Percentiles rank a stretch among this genome's conserved stretches.
These are phyloP conservation scores for Pegoplata infirma DNA, from an alignment of 2,888 invertebrate species.

Conservation along the genomic window DNA sequence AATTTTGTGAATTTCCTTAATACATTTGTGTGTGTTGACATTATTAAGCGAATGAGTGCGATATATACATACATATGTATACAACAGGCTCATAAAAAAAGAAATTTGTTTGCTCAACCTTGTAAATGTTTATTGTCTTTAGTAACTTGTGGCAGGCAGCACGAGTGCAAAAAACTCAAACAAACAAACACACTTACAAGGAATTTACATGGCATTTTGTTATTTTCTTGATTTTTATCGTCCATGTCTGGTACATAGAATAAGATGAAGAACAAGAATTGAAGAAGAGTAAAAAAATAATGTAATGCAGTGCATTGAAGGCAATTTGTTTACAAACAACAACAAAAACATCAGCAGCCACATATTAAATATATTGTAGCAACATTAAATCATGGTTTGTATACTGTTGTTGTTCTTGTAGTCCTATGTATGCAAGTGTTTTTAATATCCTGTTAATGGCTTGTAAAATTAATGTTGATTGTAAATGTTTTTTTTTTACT, in stretches of 20 bases:
- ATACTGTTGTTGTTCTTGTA: background rate
- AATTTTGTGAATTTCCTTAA: no score
- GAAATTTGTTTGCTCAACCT: constrained; percentile 34
- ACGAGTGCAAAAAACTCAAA: constrained; percentile 3
- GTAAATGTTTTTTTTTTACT: background rate
- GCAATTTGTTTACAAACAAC: constrained; percentile 51
- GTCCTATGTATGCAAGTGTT: constrained; percentile 32
- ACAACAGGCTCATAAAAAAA: constrained; percentile 19
- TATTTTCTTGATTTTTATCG: background rate
- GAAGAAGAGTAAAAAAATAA: constrained; percentile 1
- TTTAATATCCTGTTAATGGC: constrained; percentile 59
- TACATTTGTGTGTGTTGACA: no score
- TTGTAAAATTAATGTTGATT: constrained; percentile 54
- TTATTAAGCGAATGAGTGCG: no score
- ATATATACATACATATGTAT: background rate
- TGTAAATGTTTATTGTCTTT: constrained; percentile 48
- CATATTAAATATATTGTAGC: constrained; percentile 52
- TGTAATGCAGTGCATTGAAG: constrained; percentile 47
- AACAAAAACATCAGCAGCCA: no score
- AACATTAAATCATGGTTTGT: constrained; percentile 53
- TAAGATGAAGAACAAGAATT: constrained; percentile 13
- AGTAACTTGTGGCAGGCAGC: constrained; percentile 4
- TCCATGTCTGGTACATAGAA: constrained; percentile 9
- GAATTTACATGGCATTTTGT: background rate
- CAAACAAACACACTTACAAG: background rate